phyloP scores from a whole-genome alignment of 2,888 invertebrate genomes.

The Drosophila picticornis region DNA sequence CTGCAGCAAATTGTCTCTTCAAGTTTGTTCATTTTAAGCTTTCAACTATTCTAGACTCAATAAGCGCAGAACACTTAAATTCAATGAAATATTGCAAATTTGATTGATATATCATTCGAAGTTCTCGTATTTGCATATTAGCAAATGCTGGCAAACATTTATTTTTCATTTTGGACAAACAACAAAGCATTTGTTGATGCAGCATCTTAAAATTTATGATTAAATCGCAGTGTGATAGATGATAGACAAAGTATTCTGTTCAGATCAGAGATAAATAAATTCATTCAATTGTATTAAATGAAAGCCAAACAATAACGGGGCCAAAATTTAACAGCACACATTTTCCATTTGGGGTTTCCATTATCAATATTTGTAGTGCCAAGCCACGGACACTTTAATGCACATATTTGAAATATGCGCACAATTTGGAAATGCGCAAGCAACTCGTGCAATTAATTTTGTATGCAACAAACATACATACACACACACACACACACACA shows the following conservation, averaged over 20 bases:
- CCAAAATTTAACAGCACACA: not conserved
- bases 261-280: not conserved
- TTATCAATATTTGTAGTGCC: not conserved
- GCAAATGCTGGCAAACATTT: not conserved
- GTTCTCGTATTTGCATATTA: not conserved
- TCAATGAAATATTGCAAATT: not conserved
- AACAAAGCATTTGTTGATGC: not conserved
- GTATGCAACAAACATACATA: not conserved
- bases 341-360: not conserved
- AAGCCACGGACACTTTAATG: conserved; percentile 2
- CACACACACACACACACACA: not conserved
- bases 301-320: not conserved
- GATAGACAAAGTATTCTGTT: not conserved
- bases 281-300: not conserved
- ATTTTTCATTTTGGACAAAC: not conserved
- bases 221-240: not conserved
- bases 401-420: conserved; percentile 25
- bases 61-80: too few relatives aligned
- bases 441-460: conserved; percentile 13
- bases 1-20: not conserved
- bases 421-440: conserved; percentile 23
- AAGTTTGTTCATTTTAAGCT: not conserved
- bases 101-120: not conserved
- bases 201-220: not conserved
- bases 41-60: not conserved